Percentiles rank a stretch among this genome's conserved stretches.
Conservation (phyloP, 2,113 vertebrate genomes). For the Syrrhaptes paradoxus region DNA sequence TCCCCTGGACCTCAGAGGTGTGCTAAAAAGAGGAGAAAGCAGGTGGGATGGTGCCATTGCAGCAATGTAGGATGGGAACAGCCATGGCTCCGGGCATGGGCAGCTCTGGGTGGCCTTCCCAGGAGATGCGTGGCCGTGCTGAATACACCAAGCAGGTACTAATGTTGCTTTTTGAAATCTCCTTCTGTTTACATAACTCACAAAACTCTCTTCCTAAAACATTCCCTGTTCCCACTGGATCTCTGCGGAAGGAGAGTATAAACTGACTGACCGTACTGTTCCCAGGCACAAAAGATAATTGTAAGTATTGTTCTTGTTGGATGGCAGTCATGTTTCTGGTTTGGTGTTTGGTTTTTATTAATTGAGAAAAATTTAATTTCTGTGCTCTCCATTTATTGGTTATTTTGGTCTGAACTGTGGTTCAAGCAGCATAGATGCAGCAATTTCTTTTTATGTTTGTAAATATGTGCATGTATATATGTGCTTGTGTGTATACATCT, state of each 20-base stretch:
- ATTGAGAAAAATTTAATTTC: neutral
- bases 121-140: fast-evolving
- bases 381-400: neutral
- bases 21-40: neutral
- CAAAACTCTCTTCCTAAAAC: neutral
- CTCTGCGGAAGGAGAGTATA: neutral
- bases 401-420: neutral
- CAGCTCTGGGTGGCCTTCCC: neutral
- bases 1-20: neutral
- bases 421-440: neutral
- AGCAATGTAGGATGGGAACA: neutral
- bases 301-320: conserved; percentile 24
- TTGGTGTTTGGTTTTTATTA: neutral
- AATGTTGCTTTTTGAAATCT: neutral
- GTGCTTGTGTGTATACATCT: neutral
- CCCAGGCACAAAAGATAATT: conserved; percentile 4
- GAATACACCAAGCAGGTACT: neutral
- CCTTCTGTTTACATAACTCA: neutral
- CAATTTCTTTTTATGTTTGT: neutral
- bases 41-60: neutral
- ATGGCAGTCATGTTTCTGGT: neutral
- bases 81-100: fast-evolving
- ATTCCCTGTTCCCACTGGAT: neutral
- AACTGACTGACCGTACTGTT: neutral
- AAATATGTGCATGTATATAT: neutral